phyloP scores from a whole-genome alignment of 2,113 vertebrate genomes.

The Callithrix jacchus region DNA sequence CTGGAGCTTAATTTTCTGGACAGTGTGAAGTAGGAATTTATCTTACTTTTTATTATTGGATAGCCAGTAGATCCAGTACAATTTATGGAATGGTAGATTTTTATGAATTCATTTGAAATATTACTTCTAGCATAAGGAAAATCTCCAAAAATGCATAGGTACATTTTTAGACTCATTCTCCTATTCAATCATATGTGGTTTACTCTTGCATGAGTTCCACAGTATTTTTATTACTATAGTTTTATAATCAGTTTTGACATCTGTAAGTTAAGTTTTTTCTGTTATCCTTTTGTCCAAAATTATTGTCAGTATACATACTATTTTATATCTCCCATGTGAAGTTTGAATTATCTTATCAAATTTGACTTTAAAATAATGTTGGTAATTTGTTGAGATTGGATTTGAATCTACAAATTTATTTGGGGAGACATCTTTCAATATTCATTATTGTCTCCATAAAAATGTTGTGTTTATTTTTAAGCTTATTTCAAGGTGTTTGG shows the following conservation, averaged over 20 bases:
- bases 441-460: neutral
- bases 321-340: neutral
- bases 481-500: neutral
- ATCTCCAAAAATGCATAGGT: neutral
- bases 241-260: neutral
- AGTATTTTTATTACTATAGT: neutral
- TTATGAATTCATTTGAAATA: neutral
- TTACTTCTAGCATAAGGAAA: neutral
- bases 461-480: neutral
- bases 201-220: neutral
- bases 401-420: neutral
- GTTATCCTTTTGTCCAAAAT: neutral
- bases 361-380: neutral
- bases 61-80: neutral
- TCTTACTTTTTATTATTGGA: neutral
- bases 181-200: neutral
- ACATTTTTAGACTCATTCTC: neutral
- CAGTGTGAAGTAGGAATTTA: neutral
- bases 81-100: neutral
- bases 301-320: neutral
- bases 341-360: neutral
- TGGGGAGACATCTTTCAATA: neutral
- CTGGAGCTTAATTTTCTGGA: neutral
- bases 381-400: neutral
- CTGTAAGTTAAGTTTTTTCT: neutral